Percentiles rank a stretch among this genome's conserved stretches.
These are phyloP conservation scores for Thymelicus sylvestris DNA, from an alignment of 2,888 invertebrate genomes.

Conservation along the genomic window DNA sequence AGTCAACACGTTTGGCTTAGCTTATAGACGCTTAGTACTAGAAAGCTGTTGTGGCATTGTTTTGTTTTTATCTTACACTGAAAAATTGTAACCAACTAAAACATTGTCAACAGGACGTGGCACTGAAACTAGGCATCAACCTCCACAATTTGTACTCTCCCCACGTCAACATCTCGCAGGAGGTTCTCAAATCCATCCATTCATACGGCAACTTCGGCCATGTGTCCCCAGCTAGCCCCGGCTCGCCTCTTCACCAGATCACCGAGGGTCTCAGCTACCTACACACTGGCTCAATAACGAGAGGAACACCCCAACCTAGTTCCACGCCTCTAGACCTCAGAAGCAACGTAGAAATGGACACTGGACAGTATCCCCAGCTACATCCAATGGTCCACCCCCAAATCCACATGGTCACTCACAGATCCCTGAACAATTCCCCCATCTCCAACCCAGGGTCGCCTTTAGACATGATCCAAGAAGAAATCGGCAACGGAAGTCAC, in stretches of 20 bases:
- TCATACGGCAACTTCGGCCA: conserved; percentile 63
- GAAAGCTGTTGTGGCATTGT: no score
- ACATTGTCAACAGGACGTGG: conserved; percentile 65
- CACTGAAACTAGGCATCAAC: conserved; percentile 81
- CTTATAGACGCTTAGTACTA: no score
- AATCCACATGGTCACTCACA: conserved; percentile 75
- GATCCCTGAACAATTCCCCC: conserved; percentile 86
- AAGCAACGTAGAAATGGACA: conserved; percentile 81
- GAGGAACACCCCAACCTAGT: conserved; percentile 87
- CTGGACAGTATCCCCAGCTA: conserved; percentile 67
- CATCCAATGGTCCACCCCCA: conserved; percentile 75
- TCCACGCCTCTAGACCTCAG: conserved; percentile 84
- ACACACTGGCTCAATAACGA: conserved; percentile 89
- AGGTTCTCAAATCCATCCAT: conserved; percentile 61
- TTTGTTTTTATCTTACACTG: no score
- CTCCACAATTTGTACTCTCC: conserved; percentile 67
- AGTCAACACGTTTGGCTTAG: no score
- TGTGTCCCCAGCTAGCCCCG: conserved; percentile 61
- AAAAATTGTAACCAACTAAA: background rate
- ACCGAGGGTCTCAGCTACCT: conserved; percentile 89
- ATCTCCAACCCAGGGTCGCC: conserved; percentile 88
- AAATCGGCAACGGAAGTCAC: conserved; percentile 82
- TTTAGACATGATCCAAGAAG: conserved; percentile 90
- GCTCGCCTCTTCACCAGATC: conserved; percentile 87
- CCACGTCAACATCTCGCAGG: conserved; percentile 65